phyloP scores from a whole-genome alignment of 2,797 vertebrate species.

The Agapornis canus region DNA sequence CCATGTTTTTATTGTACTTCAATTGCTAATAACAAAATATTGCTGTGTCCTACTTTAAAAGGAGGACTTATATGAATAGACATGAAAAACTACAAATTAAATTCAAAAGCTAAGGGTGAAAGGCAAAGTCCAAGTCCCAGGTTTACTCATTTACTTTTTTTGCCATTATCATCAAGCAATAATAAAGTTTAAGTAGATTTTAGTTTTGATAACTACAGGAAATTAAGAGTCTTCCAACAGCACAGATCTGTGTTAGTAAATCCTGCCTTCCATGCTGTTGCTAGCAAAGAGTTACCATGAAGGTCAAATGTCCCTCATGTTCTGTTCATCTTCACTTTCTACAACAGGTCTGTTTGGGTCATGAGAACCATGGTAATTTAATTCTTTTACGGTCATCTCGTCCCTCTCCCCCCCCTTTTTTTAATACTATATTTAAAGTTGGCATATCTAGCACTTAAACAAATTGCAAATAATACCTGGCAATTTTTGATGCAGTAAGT shows the following conservation, averaged over 20 bases:
- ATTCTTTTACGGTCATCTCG: not conserved
- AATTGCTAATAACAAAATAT: not conserved
- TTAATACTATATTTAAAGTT: not conserved
- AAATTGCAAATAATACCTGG: conserved; percentile 80
- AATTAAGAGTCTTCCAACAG: not conserved
- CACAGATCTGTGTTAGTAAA: not conserved
- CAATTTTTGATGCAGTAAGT: conserved; percentile 81
- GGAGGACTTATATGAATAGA: not conserved
- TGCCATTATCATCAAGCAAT: not conserved
- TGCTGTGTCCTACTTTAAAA: not conserved
- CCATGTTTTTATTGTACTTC: not conserved
- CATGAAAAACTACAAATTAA: not conserved
- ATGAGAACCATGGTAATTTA: not conserved
- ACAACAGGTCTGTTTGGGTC: not conserved
- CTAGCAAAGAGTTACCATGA: not conserved
- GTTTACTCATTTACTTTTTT: not conserved
- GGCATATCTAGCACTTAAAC: not conserved
- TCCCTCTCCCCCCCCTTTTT: not conserved
- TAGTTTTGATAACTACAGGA: not conserved
- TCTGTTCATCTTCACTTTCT: not conserved
- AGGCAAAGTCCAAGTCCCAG: not conserved
- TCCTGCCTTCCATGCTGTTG: not conserved
- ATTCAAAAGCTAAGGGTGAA: not conserved
- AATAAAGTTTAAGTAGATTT: not conserved
- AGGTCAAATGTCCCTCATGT: not conserved